phyloP scores from a whole-genome alignment of 2,797 vertebrate genomes.

The Euphonia xanthogaster region DNA sequence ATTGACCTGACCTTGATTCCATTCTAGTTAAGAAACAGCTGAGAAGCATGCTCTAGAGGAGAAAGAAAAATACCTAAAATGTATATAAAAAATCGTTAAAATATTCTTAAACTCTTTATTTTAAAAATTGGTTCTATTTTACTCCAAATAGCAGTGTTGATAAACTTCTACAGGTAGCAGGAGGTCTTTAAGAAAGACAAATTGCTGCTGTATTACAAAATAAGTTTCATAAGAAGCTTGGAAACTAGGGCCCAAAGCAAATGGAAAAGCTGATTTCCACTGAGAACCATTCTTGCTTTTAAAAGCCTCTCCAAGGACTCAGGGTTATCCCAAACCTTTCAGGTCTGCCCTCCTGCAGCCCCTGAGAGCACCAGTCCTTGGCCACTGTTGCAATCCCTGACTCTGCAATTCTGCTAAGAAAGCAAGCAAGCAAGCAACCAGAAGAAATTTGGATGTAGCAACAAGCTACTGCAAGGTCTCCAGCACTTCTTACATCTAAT shows the following conservation, averaged over 20 bases:
- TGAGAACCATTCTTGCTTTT: background rate
- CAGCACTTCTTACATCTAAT: background rate
- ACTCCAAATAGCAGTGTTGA: background rate
- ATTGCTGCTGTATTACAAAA: background rate
- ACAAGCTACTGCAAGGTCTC: background rate
- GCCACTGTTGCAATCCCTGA: background rate
- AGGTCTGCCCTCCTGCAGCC: background rate
- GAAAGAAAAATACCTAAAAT: background rate
- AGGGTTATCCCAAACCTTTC: background rate
- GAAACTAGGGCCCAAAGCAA: background rate
- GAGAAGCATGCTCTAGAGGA: background rate
- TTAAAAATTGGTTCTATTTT: background rate
- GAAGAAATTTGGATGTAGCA: background rate
- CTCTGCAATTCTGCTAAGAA: background rate
- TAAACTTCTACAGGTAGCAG: background rate
- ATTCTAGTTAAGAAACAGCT: background rate
- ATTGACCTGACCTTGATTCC: background rate
- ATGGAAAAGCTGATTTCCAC: background rate
- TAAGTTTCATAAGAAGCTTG: background rate
- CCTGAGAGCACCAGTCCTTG: background rate
- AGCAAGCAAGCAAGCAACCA: background rate
- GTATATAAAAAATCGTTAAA: background rate
- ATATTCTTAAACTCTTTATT: background rate
- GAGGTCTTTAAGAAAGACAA: background rate
- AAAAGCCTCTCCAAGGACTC: background rate